Evolutionary conservation across 1,140 invertebrate species (phyloP).

Genomic region (Heliconius eleuchia): DNA sequence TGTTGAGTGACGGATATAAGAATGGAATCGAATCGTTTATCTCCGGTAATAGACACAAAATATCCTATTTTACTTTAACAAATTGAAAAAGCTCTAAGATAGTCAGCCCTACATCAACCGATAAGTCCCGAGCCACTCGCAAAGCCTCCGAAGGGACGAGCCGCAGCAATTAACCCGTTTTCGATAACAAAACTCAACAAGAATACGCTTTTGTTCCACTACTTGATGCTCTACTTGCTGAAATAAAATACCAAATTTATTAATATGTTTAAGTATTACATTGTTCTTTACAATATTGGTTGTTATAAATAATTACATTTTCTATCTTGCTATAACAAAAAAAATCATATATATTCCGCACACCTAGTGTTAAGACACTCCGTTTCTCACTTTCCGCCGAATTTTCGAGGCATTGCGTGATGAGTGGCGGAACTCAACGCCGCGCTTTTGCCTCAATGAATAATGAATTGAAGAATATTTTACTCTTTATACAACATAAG

Average conservation of each 20-base stretch:
- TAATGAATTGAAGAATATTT: no score
- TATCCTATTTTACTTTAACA: no score
- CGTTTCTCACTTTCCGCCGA: no score
- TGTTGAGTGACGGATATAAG: no score
- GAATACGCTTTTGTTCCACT: neutral
- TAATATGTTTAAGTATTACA: neutral
- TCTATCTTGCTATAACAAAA: neutral
- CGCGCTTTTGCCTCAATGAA: no score
- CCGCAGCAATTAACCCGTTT: conserved; percentile 10
- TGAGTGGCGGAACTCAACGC: no score
- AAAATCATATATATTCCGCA: no score
- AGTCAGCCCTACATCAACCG: neutral
- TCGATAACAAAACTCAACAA: conserved; percentile 7
- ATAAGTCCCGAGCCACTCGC: neutral
- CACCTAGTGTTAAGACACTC: no score
- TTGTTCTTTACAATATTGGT: neutral
- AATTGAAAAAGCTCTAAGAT: neutral
- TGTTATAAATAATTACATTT: neutral
- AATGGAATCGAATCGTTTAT: no score
- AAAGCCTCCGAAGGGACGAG: conserved; percentile 9
- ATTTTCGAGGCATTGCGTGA: no score
- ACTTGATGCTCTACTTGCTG: neutral
- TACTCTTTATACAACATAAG: no score
- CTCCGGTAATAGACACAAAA: no score
- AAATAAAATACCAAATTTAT: neutral